A percentile compares a stretch with the other conserved stretches of the same genome.
phyloP scores from a whole-genome alignment of 1,140 invertebrate species.

The Ceratitis capitata region DNA sequence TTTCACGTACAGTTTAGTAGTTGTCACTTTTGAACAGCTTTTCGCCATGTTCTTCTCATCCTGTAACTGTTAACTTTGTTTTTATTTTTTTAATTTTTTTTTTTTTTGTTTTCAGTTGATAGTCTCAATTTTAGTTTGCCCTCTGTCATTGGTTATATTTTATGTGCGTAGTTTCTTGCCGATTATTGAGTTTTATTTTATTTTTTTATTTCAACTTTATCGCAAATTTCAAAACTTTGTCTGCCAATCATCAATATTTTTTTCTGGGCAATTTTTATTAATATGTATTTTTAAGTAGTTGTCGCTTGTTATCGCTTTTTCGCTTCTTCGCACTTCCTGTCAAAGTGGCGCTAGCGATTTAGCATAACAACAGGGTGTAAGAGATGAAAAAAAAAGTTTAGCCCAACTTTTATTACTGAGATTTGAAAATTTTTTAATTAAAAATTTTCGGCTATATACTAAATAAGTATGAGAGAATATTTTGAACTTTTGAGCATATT shows the following conservation, averaged over 20 bases:
- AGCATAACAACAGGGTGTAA: not conserved
- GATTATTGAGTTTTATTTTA: not conserved
- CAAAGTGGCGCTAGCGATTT: not conserved
- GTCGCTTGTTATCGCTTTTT: conserved; percentile 3
- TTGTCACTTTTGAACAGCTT: not conserved
- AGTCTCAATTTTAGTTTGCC: not conserved
- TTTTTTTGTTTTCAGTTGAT: not conserved
- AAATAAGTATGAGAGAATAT: too few species aligned
- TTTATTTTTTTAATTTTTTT: not conserved
- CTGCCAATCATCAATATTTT: conserved; percentile 8
- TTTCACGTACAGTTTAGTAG: not conserved
- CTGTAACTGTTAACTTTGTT: too few species aligned
- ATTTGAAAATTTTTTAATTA: not conserved
- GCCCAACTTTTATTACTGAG: not conserved
- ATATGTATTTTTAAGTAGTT: conserved; percentile 24
- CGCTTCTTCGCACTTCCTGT: not conserved
- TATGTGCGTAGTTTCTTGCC: not conserved
- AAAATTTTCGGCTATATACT: not conserved
- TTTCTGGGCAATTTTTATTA: not conserved
- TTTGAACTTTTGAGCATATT: too few species aligned
- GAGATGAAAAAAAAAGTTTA: not conserved
- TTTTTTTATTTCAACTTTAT: not conserved
- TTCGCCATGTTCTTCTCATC: too few species aligned
- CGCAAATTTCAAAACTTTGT: not conserved
- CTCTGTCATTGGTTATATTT: not conserved